Percentiles rank a stretch among this genome's conserved stretches.
phyloP scores from a whole-genome alignment of 2,113 vertebrate species.

The Pyrgilauda ruficollis region DNA sequence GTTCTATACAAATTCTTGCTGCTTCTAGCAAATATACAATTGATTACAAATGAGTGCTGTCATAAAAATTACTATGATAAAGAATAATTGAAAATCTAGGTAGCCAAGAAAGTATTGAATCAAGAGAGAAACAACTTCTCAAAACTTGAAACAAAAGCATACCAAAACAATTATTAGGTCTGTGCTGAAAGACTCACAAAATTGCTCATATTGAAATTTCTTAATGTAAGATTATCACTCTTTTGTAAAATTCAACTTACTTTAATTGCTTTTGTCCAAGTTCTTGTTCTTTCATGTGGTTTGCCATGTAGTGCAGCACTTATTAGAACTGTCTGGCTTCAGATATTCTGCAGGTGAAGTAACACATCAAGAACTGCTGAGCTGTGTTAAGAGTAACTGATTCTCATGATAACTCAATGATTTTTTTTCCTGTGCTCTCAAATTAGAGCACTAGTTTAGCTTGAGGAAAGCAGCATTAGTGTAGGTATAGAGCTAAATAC shows the following conservation, averaged over 20 bases:
- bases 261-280: neutral
- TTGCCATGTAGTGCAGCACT: accelerated
- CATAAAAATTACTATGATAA: neutral
- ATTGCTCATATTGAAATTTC: neutral
- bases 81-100: neutral
- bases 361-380: neutral
- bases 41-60: neutral
- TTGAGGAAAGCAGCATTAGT: neutral
- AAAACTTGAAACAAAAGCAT: neutral
- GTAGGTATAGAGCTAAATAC: neutral
- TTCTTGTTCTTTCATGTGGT: neutral
- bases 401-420: neutral
- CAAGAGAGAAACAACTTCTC: neutral
- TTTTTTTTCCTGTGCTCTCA: neutral
- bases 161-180: neutral
- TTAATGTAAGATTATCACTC: neutral
- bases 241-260: neutral
- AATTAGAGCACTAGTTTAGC: neutral
- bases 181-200: neutral
- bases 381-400: neutral
- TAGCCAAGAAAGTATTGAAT: neutral
- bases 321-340: neutral
- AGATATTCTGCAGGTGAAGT: neutral
- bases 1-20: neutral
- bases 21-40: neutral